phyloP scores from a whole-genome alignment of 2,888 invertebrate genomes.

The Synanthedon formicaeformis region DNA sequence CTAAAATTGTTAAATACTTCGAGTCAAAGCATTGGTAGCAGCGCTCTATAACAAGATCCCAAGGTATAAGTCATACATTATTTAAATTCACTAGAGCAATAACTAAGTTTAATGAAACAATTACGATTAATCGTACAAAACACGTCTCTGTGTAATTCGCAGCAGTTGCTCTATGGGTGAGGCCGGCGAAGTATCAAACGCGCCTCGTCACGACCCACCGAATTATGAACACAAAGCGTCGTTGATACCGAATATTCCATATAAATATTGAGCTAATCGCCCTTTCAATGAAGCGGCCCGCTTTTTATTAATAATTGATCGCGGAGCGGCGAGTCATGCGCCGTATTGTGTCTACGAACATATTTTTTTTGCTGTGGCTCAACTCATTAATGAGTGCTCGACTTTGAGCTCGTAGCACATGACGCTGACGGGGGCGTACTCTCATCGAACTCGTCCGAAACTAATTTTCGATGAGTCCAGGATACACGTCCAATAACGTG shows the following conservation, averaged over 20 bases:
- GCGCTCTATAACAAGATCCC: too few species aligned
- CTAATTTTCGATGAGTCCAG: conserved; percentile 46
- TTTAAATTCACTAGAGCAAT: too few species aligned
- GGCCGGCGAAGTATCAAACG: conserved; percentile 45
- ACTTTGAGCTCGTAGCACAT: conserved; percentile 31
- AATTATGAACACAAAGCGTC: conserved; percentile 68
- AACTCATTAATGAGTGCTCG: conserved; percentile 55
- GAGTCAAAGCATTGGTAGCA: too few species aligned
- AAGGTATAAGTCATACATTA: too few species aligned
- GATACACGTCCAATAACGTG: conserved; percentile 40
- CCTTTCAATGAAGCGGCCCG: conserved; percentile 70
- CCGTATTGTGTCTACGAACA: conserved; percentile 60
- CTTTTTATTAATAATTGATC: conserved; percentile 71
- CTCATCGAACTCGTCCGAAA: conserved; percentile 38
- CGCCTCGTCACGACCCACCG: conserved; percentile 66
- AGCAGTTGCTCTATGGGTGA: conserved; percentile 38
- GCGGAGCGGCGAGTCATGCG: conserved; percentile 66
- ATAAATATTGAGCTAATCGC: conserved; percentile 72
- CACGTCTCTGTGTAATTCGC: neutral
- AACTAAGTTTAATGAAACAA: too few species aligned
- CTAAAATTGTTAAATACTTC: too few species aligned
- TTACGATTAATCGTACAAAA: too few species aligned
- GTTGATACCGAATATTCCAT: conserved; percentile 71
- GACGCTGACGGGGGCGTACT: conserved; percentile 37
- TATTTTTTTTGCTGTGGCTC: conserved; percentile 56